A percentile compares a stretch with the other conserved stretches of the same genome.
Conservation (phyloP, 2,113 vertebrate genomes). For the Lonchura striata region DNA sequence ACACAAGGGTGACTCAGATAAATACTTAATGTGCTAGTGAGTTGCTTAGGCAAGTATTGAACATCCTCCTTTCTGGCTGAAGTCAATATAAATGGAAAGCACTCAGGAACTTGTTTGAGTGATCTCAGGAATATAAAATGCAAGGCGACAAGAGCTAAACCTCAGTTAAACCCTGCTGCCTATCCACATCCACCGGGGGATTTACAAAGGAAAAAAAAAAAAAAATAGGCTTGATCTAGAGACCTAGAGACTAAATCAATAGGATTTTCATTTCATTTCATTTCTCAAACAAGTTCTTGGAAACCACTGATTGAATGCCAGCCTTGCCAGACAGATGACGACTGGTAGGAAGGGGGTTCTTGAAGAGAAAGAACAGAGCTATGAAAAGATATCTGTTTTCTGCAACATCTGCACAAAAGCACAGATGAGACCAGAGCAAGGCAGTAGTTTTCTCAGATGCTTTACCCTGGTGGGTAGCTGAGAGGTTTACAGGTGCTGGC, state of each 20-base stretch:
- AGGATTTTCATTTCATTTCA: constrained; percentile 34
- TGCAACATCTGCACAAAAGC: neutral
- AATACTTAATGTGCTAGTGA: accelerated
- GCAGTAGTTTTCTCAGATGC: neutral
- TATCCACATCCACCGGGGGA: neutral
- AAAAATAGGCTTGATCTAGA: neutral
- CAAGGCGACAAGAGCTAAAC: neutral
- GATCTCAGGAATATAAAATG: neutral
- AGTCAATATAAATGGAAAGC: neutral
- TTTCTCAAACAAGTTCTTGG: constrained; percentile 11
- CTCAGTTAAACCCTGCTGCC: neutral
- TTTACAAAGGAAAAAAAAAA: neutral
- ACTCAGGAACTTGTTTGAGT: neutral
- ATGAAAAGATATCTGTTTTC: neutral
- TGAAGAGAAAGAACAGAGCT: neutral
- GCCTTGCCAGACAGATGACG: neutral
- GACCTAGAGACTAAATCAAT: neutral
- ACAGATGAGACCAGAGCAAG: neutral
- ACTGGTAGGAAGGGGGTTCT: neutral
- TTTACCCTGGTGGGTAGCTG: neutral
- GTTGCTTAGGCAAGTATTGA: neutral
- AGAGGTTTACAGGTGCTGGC: neutral
- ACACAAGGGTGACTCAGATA: neutral
- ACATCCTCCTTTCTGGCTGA: neutral
- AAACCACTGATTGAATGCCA: neutral